These are phyloP conservation scores for Lucilia sericata DNA, from an alignment of 1,140 invertebrate genomes.

Conservation along the genomic window DNA sequence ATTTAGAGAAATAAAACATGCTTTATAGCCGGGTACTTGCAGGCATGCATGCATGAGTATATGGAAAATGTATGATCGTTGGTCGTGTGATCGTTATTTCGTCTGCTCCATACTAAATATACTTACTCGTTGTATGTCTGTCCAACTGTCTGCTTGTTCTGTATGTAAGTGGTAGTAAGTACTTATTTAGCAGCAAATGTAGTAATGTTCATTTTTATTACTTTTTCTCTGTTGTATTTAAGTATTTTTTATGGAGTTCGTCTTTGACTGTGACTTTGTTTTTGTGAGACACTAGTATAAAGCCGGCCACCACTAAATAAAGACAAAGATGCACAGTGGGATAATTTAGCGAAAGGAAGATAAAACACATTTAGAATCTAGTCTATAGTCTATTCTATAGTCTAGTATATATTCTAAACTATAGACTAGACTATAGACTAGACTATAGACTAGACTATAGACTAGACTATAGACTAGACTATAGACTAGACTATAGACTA, in stretches of 20 bases:
- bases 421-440: too few relatives aligned
- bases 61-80: background rate
- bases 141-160: background rate
- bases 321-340: background rate
- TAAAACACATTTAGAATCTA: too few relatives aligned
- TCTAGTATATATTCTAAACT: too few relatives aligned
- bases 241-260: background rate
- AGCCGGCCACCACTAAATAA: constrained; percentile 12
- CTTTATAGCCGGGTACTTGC: background rate
- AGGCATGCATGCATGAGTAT: too few relatives aligned
- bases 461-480: too few relatives aligned
- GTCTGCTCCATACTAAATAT: background rate
- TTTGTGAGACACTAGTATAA: background rate
- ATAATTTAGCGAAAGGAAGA: background rate
- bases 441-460: too few relatives aligned
- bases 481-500: too few relatives aligned
- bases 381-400: too few relatives aligned
- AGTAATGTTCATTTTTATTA: too few relatives aligned
- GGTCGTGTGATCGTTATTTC: too few relatives aligned
- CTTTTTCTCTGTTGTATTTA: background rate
- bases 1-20: constrained; percentile 2
- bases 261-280: background rate
- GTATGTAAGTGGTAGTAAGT: background rate
- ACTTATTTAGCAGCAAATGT: too few relatives aligned
- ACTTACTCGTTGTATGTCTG: background rate